Evolutionary conservation across 2,888 invertebrate species (phyloP).

Genomic region (Ophion costatus): DNA sequence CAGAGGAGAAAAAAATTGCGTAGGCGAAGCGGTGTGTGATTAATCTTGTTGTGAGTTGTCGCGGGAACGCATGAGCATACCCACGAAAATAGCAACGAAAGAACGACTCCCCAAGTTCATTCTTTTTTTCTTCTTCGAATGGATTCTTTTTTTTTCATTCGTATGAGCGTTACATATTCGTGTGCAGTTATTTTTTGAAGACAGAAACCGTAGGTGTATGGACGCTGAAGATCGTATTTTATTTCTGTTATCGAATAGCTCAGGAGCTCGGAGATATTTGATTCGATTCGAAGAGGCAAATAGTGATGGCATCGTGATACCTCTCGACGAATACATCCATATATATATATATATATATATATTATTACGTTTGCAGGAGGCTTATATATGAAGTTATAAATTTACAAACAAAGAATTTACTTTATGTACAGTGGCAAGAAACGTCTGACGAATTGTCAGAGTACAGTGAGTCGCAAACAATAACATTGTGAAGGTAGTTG

Average conservation of each 20-base stretch:
- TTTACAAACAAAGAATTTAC: constrained; percentile 26
- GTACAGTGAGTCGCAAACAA: constrained; percentile 34
- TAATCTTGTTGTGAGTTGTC: constrained; percentile 36
- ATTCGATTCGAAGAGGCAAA: background rate
- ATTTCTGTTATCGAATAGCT: background rate
- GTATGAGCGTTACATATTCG: background rate
- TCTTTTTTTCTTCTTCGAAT: background rate
- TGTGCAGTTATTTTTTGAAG: background rate
- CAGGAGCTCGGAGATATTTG: background rate
- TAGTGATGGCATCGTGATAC: background rate
- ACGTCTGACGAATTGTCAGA: constrained; percentile 40
- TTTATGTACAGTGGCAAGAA: constrained; percentile 29
- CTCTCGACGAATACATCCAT: constrained; percentile 1
- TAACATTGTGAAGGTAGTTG: constrained; percentile 39
- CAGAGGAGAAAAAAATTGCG: constrained; percentile 12
- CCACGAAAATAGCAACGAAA: constrained; percentile 50
- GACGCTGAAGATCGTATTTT: background rate
- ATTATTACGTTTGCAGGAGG: background rate
- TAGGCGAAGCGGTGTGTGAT: constrained; percentile 24
- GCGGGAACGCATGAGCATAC: constrained; percentile 24
- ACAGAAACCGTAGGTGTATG: background rate
- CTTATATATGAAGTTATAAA: constrained; percentile 4
- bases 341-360: no score
- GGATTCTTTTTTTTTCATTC: background rate
- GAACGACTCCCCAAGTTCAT: constrained; percentile 23